A percentile compares a stretch with the other conserved stretches of the same genome.
Evolutionary conservation across 2,797 vertebrate genomes (phyloP).

Genomic region (Carcharodon carcharias): DNA sequence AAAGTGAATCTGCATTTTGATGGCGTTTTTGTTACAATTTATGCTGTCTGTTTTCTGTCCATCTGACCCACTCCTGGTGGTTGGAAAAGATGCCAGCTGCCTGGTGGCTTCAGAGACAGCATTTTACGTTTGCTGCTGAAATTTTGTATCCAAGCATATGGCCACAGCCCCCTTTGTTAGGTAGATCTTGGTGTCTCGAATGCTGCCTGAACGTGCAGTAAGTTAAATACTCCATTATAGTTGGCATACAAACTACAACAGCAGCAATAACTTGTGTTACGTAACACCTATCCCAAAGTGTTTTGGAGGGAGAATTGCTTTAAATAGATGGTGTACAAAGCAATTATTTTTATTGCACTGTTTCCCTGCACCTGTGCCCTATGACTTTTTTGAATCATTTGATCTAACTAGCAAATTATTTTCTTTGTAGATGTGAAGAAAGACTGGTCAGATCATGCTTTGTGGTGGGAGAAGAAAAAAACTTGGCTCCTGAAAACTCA

Average conservation of each 20-base stretch:
- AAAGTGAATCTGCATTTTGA: neutral
- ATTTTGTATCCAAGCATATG: neutral
- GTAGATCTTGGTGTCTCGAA: neutral
- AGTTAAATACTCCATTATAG: neutral
- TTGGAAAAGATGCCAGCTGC: neutral
- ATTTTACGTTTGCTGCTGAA: neutral
- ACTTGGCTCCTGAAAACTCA: conserved; percentile 98
- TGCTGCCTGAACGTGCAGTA: neutral
- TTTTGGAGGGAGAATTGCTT: neutral
- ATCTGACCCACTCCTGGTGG: neutral
- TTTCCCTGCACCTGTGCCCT: neutral
- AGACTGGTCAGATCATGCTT: conserved; percentile 95
- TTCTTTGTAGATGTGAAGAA: conserved; percentile 84
- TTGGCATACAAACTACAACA: neutral
- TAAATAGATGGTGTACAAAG: neutral
- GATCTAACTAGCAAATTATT: neutral
- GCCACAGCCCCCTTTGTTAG: neutral
- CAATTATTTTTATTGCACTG: neutral
- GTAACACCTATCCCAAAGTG: neutral
- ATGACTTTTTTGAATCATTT: neutral
- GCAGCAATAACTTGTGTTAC: neutral
- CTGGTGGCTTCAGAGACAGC: neutral
- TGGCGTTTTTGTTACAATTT: neutral
- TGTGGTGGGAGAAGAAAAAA: conserved; percentile 99
- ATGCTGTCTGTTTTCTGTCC: neutral